Base-by-base conservation (phyloP, 2,797 vertebrate genomes). In the Moxostoma hubbsi region DNA sequence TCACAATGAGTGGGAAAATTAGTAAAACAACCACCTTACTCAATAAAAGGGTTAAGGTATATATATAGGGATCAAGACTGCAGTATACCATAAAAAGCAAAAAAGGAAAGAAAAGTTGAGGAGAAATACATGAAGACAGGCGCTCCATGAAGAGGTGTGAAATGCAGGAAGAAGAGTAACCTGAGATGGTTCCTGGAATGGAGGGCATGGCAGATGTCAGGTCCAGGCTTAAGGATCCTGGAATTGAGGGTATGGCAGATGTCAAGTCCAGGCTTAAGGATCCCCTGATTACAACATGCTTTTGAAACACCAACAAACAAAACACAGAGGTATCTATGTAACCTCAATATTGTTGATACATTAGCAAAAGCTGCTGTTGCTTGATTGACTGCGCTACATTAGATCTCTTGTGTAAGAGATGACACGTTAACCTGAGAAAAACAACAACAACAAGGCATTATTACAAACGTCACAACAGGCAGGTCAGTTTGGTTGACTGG, bases 191-290 rank as follows among this genome's bases (percentile, higher is more conserved):
- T 83, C 12, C 43, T 18, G 49, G 8, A 63, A 57, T 45, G n/a
- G 43, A 67, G 59, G 53, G 61, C 59, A 69, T 18, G 24, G 24
- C 24, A 24, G 24, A 24, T 24, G 24, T 24, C 24, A 24, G 24
- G 24, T 24, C 24, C 24, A 24, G 24, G 24, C 24, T 24, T 24
- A 24, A 24, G 46, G 71, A 75, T 83, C 12, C 43, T 18, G 49
- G 8, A 63, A 57, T 45, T 12, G 43, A 67, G 59, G 53, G 57
- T 18, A 69, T 18, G 65, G 57, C 9, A 11, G 65, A 81, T 80
- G 76, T 55, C 24, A 82, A 79, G 15, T 55, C 51, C 63, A 16
- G 79, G 84, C 45, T 18, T 10, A 79, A 59, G 79, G 11, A 65
- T 64, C 43, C 74, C 50, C 75, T 53, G 55, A 78, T 70, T 51